phyloP scores from a whole-genome alignment of 23 tunicate species.

The Ascidia mentula region DNA sequence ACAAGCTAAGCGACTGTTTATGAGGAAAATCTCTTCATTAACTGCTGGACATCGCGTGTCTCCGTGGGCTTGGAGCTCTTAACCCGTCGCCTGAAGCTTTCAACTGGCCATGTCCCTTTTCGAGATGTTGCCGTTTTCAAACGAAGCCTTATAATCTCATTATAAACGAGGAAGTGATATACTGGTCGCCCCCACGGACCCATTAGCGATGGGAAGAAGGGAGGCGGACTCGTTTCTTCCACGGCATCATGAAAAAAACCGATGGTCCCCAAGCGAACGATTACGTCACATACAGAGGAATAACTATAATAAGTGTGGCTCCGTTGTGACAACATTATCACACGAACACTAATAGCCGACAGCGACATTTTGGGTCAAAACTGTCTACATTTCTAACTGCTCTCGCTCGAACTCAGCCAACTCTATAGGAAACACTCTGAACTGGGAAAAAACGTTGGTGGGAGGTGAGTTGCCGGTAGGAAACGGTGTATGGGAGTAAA shows the following conservation, averaged over 20 bases:
- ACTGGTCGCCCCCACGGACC: constrained; percentile 3
- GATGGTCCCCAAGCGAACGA: background rate
- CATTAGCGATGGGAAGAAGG: constrained; percentile 6
- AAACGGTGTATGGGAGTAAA: constrained; percentile 3
- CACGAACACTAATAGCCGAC: too few species aligned
- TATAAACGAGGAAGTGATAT: constrained; percentile 12
- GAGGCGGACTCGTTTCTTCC: background rate
- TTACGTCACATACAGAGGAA: background rate
- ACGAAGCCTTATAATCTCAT: constrained; percentile 1
- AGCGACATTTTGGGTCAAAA: too few species aligned
- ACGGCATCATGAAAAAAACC: background rate
- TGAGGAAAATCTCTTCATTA: too few species aligned
- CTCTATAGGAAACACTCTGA: too few species aligned
- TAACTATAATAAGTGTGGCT: background rate
- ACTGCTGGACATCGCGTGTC: constrained; percentile 8
- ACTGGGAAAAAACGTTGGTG: too few species aligned
- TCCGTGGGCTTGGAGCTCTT: background rate
- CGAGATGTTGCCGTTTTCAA: constrained; percentile 1
- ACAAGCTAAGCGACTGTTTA: background rate
- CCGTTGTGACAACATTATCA: background rate
- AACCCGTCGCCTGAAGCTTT: background rate
- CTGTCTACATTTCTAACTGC: too few species aligned
- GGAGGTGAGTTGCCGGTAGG: constrained; percentile 8
- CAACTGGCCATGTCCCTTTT: constrained; percentile 8
- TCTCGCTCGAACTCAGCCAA: too few species aligned